Percentiles rank a stretch among this genome's conserved stretches.
Evolutionary conservation across 2,797 vertebrate species (phyloP).

Genomic region (Hemibagrus guttatus): DNA sequence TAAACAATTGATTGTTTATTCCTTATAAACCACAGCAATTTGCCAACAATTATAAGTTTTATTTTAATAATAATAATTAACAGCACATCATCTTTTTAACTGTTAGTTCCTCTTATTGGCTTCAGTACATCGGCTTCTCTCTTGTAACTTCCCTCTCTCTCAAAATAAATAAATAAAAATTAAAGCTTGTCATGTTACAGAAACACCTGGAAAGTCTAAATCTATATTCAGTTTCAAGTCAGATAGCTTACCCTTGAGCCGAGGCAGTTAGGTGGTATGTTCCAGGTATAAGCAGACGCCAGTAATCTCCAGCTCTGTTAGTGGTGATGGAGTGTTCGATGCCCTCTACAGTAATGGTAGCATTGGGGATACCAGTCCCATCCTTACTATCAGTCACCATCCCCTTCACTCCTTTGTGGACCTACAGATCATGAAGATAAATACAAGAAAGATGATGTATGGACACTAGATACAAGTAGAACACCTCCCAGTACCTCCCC

Average conservation of each 20-base stretch:
- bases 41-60: background rate
- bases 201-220: background rate
- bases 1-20: no score
- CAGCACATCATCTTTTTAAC: background rate
- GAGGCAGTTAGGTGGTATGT: slow-evolving; percentile 86
- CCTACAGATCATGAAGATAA: slow-evolving; percentile 69
- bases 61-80: background rate
- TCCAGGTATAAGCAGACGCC: slow-evolving; percentile 89
- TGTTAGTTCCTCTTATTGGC: background rate
- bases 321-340: slow-evolving; percentile 86
- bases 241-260: slow-evolving; percentile 83
- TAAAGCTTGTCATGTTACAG: background rate
- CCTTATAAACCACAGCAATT: background rate
- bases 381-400: slow-evolving; percentile 87
- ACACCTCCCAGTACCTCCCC: no score
- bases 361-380: slow-evolving; percentile 86
- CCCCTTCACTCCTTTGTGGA: slow-evolving; percentile 88
- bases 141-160: no score
- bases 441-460: background rate
- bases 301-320: slow-evolving; percentile 88
- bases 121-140: background rate
- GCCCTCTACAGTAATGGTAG: slow-evolving; percentile 84
- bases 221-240: background rate
- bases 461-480: background rate
- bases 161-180: background rate